A percentile compares a stretch with the other conserved stretches of the same genome.
phyloP scores from a whole-genome alignment of 2,113 vertebrate species.

The Pithys albifrons region DNA sequence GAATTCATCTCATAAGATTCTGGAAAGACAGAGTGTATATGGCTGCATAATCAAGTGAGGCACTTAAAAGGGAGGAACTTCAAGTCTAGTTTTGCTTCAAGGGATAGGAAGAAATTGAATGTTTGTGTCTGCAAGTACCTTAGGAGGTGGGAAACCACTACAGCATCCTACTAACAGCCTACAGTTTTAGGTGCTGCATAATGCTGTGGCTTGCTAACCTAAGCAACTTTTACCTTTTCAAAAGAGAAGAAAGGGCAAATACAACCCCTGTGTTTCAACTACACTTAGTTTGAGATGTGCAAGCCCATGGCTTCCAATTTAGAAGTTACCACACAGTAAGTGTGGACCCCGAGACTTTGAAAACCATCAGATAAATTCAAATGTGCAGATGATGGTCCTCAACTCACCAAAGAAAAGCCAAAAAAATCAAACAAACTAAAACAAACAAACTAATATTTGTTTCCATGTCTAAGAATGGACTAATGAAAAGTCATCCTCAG shows the following conservation, averaged over 20 bases:
- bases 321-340: background rate
- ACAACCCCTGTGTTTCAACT: background rate
- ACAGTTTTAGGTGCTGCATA: background rate
- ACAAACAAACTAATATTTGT: background rate
- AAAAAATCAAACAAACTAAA: background rate
- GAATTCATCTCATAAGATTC: background rate
- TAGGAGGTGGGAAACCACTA: background rate
- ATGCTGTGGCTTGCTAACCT: background rate
- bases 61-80: background rate
- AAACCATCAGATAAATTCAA: background rate
- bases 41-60: background rate
- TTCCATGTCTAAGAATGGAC: background rate
- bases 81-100: background rate
- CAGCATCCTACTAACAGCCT: background rate
- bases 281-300: background rate
- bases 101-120: background rate
- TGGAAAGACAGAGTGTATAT: background rate
- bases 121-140: background rate
- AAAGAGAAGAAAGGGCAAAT: background rate
- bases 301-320: background rate
- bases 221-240: background rate
- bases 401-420: background rate
- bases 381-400: background rate
- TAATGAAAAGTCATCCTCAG: background rate
- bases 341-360: background rate